Evolutionary conservation across 2,888 invertebrate genomes (phyloP).

Genomic region (Athalia cordata): DNA sequence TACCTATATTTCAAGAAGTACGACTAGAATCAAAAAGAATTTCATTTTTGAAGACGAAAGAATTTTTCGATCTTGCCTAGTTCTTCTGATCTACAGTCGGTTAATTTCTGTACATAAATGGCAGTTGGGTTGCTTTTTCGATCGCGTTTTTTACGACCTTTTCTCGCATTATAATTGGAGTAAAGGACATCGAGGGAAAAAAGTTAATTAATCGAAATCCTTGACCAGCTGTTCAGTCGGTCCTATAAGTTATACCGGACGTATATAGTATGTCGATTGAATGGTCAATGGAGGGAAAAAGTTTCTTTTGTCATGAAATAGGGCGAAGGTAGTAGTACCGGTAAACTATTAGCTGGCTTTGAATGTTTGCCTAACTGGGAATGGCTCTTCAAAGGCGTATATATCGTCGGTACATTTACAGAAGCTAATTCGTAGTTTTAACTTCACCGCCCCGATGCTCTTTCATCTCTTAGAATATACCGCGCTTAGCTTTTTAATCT

Average conservation of each 20-base stretch:
- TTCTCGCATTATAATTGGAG: background rate
- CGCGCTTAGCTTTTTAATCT: no score
- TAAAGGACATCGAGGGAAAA: background rate
- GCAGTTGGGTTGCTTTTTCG: no score
- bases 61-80: no score
- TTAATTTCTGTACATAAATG: no score
- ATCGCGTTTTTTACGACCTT: background rate
- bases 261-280: constrained; percentile 7
- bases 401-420: background rate
- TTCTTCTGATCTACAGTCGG: no score
- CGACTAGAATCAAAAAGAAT: background rate
- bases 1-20: constrained; percentile 50
- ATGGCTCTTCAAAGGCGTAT: constrained; percentile 25
- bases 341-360: constrained; percentile 22
- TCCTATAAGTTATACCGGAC: background rate
- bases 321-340: background rate
- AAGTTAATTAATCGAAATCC: constrained; percentile 28
- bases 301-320: background rate
- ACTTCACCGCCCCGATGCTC: background rate
- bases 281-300: background rate
- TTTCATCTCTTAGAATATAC: background rate
- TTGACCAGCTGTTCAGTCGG: constrained; percentile 18
- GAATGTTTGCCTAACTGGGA: constrained; percentile 29
- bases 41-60: no score
- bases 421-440: no score